Evolutionary conservation across 2,113 vertebrate genomes (phyloP).

Genomic region (Rattus norvegicus): DNA sequence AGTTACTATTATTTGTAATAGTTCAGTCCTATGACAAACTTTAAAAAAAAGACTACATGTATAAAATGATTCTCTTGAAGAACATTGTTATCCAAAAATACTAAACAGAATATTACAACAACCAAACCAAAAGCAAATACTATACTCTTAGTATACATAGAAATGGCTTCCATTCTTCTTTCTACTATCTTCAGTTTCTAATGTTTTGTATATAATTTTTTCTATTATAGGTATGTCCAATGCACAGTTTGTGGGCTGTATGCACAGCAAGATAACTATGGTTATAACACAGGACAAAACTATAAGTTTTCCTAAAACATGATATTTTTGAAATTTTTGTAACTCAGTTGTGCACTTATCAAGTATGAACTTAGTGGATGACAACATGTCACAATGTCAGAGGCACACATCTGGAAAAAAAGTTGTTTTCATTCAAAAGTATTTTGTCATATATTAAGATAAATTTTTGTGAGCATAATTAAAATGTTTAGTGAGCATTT

Average conservation of each 20-base stretch:
- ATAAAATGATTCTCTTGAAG: conserved; percentile 11
- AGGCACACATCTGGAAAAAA: neutral
- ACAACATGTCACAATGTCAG: neutral
- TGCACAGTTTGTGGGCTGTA: neutral
- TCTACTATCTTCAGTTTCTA: conserved; percentile 23
- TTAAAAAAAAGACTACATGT: neutral
- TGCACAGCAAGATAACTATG: neutral
- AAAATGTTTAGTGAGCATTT: conserved; percentile 30
- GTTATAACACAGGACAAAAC: neutral
- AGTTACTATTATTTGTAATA: neutral
- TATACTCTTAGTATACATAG: neutral
- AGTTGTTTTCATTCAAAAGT: conserved; percentile 58
- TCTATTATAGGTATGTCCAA: neutral
- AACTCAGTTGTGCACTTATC: neutral
- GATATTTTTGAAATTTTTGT: neutral
- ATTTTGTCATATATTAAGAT: conserved; percentile 25
- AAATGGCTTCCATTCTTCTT: conserved; percentile 51
- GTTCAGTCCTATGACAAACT: neutral
- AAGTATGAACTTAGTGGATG: neutral
- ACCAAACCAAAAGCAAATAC: conserved; percentile 10
- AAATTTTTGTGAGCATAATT: conserved; percentile 42
- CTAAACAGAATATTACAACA: conserved; percentile 18
- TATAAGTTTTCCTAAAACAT: neutral
- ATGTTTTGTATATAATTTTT: conserved; percentile 44
- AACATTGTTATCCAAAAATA: neutral